Conservation (phyloP, 2,888 invertebrate species). For the Tenthredo mesomela region DNA sequence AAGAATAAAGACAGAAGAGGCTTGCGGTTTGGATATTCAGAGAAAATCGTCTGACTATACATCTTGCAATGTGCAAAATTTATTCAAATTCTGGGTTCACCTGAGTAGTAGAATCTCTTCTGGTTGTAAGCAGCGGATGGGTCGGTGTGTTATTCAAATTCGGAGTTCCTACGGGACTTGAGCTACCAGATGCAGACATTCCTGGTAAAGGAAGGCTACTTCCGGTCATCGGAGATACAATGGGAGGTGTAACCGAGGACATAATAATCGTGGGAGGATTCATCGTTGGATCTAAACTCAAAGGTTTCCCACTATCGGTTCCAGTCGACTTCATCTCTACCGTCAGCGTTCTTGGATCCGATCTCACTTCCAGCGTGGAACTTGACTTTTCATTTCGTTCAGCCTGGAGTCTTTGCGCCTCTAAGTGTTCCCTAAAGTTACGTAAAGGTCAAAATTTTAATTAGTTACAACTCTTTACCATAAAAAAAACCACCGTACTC, state of each 20-base stretch:
- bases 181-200: constrained; percentile 79
- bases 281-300: constrained; percentile 69
- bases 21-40: not conserved
- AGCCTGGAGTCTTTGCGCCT: constrained; percentile 66
- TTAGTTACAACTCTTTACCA: no score
- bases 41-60: not conserved
- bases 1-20: not conserved
- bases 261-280: constrained; percentile 89
- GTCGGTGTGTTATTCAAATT: constrained; percentile 78
- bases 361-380: constrained; percentile 58
- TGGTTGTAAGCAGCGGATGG: constrained; percentile 79
- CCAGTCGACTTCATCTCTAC: constrained; percentile 57
- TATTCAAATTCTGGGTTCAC: constrained; percentile 77
- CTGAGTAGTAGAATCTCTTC: constrained; percentile 92
- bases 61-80: not conserved
- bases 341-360: constrained; percentile 57
- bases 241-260: constrained; percentile 91
- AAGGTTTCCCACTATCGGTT: constrained; percentile 58
- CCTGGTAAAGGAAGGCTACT: constrained; percentile 77
- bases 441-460: constrained; percentile 22
- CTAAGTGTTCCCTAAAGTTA: constrained; percentile 71
- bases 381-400: constrained; percentile 68
- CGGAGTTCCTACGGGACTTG: constrained; percentile 75
- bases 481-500: no score
- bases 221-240: constrained; percentile 86